These are phyloP conservation scores for Drosophila niveifrons DNA, from an alignment of 2,888 invertebrate species.

Conservation along the genomic window DNA sequence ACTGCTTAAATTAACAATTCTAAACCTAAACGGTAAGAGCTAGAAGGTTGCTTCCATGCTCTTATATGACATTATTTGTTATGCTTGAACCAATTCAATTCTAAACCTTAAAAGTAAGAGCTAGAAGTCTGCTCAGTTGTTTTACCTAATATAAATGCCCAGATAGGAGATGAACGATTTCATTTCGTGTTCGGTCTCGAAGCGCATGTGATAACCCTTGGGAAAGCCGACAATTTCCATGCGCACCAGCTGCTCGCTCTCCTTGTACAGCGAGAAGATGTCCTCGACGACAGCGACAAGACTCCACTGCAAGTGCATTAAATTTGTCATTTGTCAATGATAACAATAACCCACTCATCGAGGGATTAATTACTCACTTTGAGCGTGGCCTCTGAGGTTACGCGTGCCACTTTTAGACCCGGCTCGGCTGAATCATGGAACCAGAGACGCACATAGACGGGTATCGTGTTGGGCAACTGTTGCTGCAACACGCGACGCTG, in stretches of 20 bases:
- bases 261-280: constrained; percentile 92
- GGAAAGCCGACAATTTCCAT: constrained; percentile 88
- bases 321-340: no score
- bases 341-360: no score
- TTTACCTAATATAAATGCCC: constrained; percentile 93
- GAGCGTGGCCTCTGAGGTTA: constrained; percentile 85
- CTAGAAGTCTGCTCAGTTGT: no score
- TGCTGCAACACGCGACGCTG: constrained; percentile 1
- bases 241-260: constrained; percentile 89
- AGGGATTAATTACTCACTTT: constrained; percentile 86
- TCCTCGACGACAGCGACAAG: constrained; percentile 93
- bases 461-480: constrained; percentile 42
- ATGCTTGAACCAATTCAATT: no score
- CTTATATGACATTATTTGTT: no score
- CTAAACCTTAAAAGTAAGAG: no score
- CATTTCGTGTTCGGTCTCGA: constrained; percentile 85
- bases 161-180: constrained; percentile 93
- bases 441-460: constrained; percentile 77
- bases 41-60: no score
- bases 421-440: constrained; percentile 85
- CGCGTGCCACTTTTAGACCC: constrained; percentile 88
- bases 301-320: constrained; percentile 87
- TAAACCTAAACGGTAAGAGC: no score
- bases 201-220: constrained; percentile 82
- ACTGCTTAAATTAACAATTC: no score